Base-by-base conservation (phyloP, 2,797 vertebrate genomes). In the Nyctibius grandis region DNA sequence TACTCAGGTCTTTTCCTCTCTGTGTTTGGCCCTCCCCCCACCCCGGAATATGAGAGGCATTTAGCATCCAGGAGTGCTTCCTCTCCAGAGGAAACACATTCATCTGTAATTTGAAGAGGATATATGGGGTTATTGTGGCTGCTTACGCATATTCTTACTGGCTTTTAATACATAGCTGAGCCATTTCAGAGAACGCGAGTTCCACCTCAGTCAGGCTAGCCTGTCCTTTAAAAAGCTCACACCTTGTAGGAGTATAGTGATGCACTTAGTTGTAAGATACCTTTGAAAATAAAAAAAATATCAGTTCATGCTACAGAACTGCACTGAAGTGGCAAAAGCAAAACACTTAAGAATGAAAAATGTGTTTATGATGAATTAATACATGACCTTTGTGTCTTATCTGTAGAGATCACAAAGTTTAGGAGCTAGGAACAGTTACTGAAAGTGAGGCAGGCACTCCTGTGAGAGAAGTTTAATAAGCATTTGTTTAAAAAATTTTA, bases 21-120 rank as follows among this genome's bases (percentile, higher is more conserved):
- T 4, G 0, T 45, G 9, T 48, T 70, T 1, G 1, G 38, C 9
- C 3, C n/a, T n/a, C n/a, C n/a, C n/a, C n/a, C n/a, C n/a, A n/a
- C n/a, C 8, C 17, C 11, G 1, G 6, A 34, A 26, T 68, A 34
- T 0, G 1, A 64, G 61, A 73, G 5, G 14, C 11, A 13, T 93
- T 88, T 76, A 29, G 16, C 20, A 18, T 88, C 54, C 36, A 65
- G 12, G 70, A 75, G 9, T 64, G 21, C 10, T 68, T 93, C 45
- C 26, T 80, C 12, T 75, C 16, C 6, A 21, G 73, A 54, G 15
- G 57, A 80, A 72, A 59, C 2, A 1, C 14, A 17, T 61, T 90
- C 18, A 68, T 81, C 54, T 82, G 7, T 69, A 59, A 59, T 79
- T 85, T 57, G 40, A 72, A 59, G n/a, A 48, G 51, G 29, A n/a